Base-by-base conservation (phyloP, 2,113 vertebrate species). In the Neodon shergylaensis region DNA sequence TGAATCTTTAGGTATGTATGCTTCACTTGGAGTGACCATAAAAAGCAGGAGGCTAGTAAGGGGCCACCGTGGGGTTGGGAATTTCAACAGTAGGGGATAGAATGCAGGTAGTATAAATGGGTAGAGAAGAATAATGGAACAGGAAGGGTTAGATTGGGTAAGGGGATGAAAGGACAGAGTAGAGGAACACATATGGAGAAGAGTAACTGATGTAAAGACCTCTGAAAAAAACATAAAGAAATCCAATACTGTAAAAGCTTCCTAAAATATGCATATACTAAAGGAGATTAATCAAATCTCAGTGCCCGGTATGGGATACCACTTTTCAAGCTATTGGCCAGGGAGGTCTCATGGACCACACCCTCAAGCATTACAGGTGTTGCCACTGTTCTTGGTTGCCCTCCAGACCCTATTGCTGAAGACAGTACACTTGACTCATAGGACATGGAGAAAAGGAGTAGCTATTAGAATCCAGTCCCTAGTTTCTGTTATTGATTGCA, bases 391-490 rank as follows among this genome's bases (percentile, higher is more conserved):
- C 76, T 78, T 54, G 49, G 9, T n/a, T 79, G 49, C 31, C 49
- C 72, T 74, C 17, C 49, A 90, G 49, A 81, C 33, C 78, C 33
- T 54, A 21, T 13, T 81, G 33, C 78, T 79, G 33, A 81, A 54
- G 17, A 81, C 49, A n/a, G 9, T 54, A 22, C 16, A 54, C 78
- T 54, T n/a, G 78, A 54, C 33, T 81, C 33, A 13, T 10, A n/a
- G 33, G 49, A 93, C 91, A 88, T 74, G 4, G 7, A 92, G 1
- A 39, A 89, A 88, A 52, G 7, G 36, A 61, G 87, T 78, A 44
- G 77, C 17, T 17, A 88, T 84, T 94, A 86, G 42, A 92, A 79
- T 58, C 17, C 31, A 95, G 39, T n/a, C 44, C 49, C 72, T 89
- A 47, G 21, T 87, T 86, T 92, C 79, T 92, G 47, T 26, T 94